Evolutionary conservation across 2,797 vertebrate species (phyloP).

Genomic region (Eurystomus glaucurus): DNA sequence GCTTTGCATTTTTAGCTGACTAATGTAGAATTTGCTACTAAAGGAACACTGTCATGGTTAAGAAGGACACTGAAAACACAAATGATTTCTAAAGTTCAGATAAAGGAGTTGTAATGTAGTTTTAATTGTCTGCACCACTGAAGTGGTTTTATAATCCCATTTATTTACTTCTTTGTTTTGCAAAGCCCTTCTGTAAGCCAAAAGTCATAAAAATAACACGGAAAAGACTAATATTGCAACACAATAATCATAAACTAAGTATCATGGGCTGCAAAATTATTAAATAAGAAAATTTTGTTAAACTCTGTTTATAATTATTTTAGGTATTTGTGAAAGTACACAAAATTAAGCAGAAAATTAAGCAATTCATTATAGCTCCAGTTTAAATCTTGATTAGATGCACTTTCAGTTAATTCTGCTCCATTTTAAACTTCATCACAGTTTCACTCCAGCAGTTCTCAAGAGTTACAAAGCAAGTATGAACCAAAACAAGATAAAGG

Average conservation of each 20-base stretch:
- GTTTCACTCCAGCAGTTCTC: not conserved
- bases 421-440: not conserved
- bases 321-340: not conserved
- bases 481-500: not conserved
- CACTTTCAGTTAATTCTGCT: not conserved
- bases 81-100: fast-evolving
- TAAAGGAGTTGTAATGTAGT: not conserved
- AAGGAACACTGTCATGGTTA: not conserved
- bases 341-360: not conserved
- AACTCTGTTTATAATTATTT: not conserved
- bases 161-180: not conserved
- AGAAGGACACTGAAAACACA: not conserved
- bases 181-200: not conserved
- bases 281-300: not conserved
- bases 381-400: not conserved
- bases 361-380: not conserved
- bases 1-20: not conserved
- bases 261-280: not conserved
- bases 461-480: not conserved
- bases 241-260: not conserved
- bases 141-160: not conserved
- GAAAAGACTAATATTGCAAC: not conserved
- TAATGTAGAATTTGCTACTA: not conserved
- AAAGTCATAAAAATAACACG: not conserved
- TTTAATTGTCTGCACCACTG: not conserved